phyloP scores from a whole-genome alignment of 2,797 vertebrate species.

The Okamejei kenojei region DNA sequence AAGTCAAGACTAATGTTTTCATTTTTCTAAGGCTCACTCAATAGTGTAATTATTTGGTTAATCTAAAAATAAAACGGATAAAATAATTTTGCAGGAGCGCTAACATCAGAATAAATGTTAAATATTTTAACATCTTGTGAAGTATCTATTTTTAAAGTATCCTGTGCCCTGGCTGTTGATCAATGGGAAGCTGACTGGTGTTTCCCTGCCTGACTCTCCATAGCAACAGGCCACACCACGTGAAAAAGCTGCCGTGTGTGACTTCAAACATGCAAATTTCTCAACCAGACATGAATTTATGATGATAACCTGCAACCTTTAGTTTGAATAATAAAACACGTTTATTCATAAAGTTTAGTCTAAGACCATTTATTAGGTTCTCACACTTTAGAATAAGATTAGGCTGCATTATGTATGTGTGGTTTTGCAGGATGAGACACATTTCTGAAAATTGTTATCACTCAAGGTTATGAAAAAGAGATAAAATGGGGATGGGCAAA shows the following conservation, averaged over 20 bases:
- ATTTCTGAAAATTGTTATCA: not conserved
- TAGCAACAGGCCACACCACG: not conserved
- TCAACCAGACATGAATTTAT: not conserved
- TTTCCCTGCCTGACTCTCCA: not conserved
- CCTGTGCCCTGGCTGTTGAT: not conserved
- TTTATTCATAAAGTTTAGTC: not conserved
- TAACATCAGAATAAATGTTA: not conserved
- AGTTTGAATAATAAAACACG: conserved; percentile 10
- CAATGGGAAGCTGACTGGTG: not conserved
- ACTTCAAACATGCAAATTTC: not conserved
- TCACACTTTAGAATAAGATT: not conserved
- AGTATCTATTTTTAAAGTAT: not conserved
- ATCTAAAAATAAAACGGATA: not conserved
- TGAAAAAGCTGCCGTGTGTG: not conserved
- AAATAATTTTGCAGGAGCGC: not conserved
- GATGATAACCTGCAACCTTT: not conserved
- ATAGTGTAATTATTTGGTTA: not conserved
- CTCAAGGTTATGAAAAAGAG: not conserved
- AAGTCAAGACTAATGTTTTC: not conserved
- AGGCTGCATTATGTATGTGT: not conserved
- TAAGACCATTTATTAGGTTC: not conserved
- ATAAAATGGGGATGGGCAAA: not conserved
- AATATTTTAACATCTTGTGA: not conserved
- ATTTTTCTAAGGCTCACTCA: not conserved
- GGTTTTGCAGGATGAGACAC: not conserved